Conservation (phyloP, 2,888 invertebrate genomes). For the Spilosoma lubricipeda region DNA sequence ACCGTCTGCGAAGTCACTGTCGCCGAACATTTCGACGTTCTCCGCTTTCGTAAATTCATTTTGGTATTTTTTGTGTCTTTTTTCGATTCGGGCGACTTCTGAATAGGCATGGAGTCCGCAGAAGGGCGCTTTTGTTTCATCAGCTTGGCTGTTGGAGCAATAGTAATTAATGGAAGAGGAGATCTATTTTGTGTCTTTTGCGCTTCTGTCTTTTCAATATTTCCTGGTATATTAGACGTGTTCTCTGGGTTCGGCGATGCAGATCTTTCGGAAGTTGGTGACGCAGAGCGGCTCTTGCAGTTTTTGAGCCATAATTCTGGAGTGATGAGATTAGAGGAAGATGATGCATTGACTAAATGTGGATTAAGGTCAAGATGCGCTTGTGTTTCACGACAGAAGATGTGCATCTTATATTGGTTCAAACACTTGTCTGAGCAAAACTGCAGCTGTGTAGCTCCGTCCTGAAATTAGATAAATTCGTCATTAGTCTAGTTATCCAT, state of each 20-base stretch:
- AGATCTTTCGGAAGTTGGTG: constrained; percentile 86
- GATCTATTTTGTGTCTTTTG: constrained; percentile 68
- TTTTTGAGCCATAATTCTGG: constrained; percentile 96
- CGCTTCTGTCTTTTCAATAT: constrained; percentile 63
- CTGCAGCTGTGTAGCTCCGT: constrained; percentile 95
- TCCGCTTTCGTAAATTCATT: constrained; percentile 80
- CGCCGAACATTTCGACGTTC: constrained; percentile 77
- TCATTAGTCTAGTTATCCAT: not conserved
- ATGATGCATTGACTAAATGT: constrained; percentile 86
- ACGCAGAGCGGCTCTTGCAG: constrained; percentile 89
- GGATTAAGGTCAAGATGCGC: constrained; percentile 95
- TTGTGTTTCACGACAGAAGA: constrained; percentile 97
- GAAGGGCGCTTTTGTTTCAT: constrained; percentile 80
- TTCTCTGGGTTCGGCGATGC: constrained; percentile 83
- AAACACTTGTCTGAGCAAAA: constrained; percentile 97
- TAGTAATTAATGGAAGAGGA: constrained; percentile 88
- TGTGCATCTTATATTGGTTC: constrained; percentile 98
- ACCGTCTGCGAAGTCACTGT: constrained; percentile 79
- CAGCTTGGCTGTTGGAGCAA: constrained; percentile 89
- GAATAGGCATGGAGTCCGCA: constrained; percentile 69
- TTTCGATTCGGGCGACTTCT: constrained; percentile 79
- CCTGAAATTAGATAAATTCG: constrained; percentile 82
- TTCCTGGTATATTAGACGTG: constrained; percentile 53
- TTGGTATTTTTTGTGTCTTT: constrained; percentile 74
- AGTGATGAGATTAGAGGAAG: constrained; percentile 90